Base-by-base conservation (phyloP, 2,888 invertebrate species). In the Anoplius nigerrimus region DNA sequence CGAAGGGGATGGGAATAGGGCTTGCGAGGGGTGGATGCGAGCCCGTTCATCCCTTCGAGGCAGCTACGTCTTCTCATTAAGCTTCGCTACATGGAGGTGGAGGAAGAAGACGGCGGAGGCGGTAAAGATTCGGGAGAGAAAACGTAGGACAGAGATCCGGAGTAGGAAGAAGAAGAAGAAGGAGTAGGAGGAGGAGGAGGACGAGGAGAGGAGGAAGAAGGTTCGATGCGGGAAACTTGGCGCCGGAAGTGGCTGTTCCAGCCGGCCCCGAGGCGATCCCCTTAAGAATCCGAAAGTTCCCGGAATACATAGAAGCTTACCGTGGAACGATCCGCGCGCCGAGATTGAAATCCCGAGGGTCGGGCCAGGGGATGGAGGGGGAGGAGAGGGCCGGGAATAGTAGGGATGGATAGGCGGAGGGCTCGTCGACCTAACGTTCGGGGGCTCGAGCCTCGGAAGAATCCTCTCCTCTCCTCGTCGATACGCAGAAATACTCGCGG, bases 271-370 rank as follows among this genome's bases (percentile, higher is more conserved):
- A 61, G 74, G 72, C 76, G 64, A 66, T 74, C 57, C 61, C 60
- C 61, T 58, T 55, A 70, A 69, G 74, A 70, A 72, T 66, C 67
- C 63, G 62, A 70, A 76, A 75, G 71, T 74, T 69, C 56, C 58
- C 46, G 59, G 55, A 61, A 51, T 52, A 57, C 71, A n/a, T 27
- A 27, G 58, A 21, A 51, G 59, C 59, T 61, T 61, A 61, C 56
- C 58, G 54, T n/a, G 54, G 46, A 71, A 27, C 64, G 71, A 71
- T 64, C 61, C 51, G 52, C 59, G 34, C 34, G 11, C 60, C 51
- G 69, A 75, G 74, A 74, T 76, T 71, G 74, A 74, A 71, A 67
- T 69, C 71, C 74, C 69, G 22, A 45, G 62, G 58, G 75, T 66
- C 46, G 63, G 65, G 62, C 60, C 54, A 42, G 42, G 56, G 42